Evolutionary conservation across 2,888 invertebrate species (phyloP).

Genomic region (Chloromyia formosa): DNA sequence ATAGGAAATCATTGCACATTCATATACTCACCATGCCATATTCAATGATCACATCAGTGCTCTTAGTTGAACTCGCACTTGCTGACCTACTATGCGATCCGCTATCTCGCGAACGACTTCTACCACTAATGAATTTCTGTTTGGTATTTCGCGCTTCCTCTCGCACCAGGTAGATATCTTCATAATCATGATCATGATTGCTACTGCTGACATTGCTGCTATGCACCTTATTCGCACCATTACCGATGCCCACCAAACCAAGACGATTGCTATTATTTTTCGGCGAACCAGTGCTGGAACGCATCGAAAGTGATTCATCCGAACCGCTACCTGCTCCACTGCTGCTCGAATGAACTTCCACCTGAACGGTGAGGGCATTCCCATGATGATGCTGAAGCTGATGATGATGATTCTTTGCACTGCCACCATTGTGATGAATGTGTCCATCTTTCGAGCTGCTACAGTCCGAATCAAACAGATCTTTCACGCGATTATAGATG

Average conservation of each 20-base stretch:
- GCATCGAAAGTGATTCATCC: slow-evolving; percentile 71
- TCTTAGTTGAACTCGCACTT: slow-evolving; percentile 67
- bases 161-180: slow-evolving; percentile 80
- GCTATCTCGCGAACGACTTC: slow-evolving; percentile 72
- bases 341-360: slow-evolving; percentile 83
- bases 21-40: slow-evolving; percentile 60
- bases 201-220: slow-evolving; percentile 2
- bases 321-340: slow-evolving; percentile 71
- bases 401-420: too few species aligned
- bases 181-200: slow-evolving; percentile 76
- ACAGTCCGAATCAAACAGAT: slow-evolving; percentile 75
- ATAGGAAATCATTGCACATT: too few species aligned
- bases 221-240: slow-evolving; percentile 40
- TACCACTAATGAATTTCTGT: slow-evolving; percentile 51
- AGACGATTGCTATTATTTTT: slow-evolving; percentile 54
- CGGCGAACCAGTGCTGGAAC: slow-evolving; percentile 64
- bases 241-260: slow-evolving; percentile 46
- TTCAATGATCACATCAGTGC: slow-evolving; percentile 63
- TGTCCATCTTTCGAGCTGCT: slow-evolving; percentile 57
- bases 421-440: slow-evolving; percentile 45
- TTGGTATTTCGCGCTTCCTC: slow-evolving; percentile 65
- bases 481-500: slow-evolving; percentile 83
- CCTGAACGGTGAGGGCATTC: slow-evolving; percentile 76
- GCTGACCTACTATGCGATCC: slow-evolving; percentile 81
- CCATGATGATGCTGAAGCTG: slow-evolving; percentile 44